Percentiles rank a stretch among this genome's conserved stretches.
Evolutionary conservation across 64 coral and sea anemone species (phyloP).

Genomic region (Montipora capricornis): DNA sequence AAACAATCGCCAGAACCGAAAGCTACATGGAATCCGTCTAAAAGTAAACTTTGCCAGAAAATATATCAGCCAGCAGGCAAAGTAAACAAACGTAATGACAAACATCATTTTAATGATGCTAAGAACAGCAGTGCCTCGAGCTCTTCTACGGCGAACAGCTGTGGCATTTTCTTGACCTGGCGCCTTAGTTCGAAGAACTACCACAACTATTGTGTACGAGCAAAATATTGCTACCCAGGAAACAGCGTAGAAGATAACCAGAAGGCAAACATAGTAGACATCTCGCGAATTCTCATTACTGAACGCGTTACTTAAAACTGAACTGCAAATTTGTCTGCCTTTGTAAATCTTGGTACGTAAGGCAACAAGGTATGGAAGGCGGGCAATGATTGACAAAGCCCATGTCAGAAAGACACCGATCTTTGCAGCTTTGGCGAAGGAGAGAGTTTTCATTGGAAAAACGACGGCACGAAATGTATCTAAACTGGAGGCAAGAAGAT

Average conservation of each 20-base stretch:
- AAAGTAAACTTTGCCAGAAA: constrained; percentile 1
- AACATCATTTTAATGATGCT: constrained; percentile 57
- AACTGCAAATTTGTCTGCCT: neutral
- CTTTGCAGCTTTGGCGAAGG: constrained; percentile 4
- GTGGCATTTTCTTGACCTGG: neutral
- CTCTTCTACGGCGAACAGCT: neutral
- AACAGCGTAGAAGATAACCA: constrained; percentile 45
- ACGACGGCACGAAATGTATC: constrained; percentile 25
- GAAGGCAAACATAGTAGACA: constrained; percentile 53
- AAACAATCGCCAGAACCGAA: no score
- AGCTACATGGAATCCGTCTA: no score
- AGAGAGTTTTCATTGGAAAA: constrained; percentile 3
- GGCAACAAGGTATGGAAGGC: constrained; percentile 46
- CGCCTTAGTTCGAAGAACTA: neutral
- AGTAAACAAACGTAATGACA: constrained; percentile 18
- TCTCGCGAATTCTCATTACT: constrained; percentile 17
- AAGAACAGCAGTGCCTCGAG: neutral
- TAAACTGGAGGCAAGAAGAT: neutral
- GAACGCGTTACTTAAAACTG: constrained; percentile 21
- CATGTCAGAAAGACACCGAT: constrained; percentile 46
- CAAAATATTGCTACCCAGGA: constrained; percentile 41
- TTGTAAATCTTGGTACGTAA: neutral
- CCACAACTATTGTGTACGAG: constrained; percentile 13
- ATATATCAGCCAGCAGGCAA: constrained; percentile 64
- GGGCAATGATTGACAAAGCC: constrained; percentile 9